Base-by-base conservation (phyloP, 2,888 invertebrate genomes). In the Pachydiplax longipennis region DNA sequence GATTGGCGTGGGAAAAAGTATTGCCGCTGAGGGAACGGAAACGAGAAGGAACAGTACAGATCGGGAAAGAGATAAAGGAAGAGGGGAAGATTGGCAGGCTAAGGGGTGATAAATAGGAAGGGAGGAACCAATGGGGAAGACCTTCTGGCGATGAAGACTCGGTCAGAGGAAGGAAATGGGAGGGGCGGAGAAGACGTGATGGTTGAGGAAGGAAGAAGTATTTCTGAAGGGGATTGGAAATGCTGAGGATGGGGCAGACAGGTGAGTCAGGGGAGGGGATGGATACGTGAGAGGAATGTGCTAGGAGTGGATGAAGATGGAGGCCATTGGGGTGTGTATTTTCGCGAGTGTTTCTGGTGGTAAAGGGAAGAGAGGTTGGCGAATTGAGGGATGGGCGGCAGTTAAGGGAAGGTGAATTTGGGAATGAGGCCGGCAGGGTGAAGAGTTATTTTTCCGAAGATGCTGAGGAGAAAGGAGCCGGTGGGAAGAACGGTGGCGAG, bases 201-300 rank as follows among this genome's bases (percentile, higher is more conserved):
- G 58, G 25, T n/a, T 3, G 82, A 48, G 82, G 31, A 53, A 31
- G 83, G 6, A 53, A 13, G 53, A 58, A 31, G 83, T 48, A 31
- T 58, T 44, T 48, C 25, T 25, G 53, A 4, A n/a, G 25, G 25
- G 58, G 53, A 10, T 18, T 44, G 13, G 44, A 25, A 48, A 82
- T 15, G 25, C n/a, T 44, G 48, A 48, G 31, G 25, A 0, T 12
- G 35, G 40, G 58, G 15, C 12, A 53, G 83, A 18, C 12, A 35
- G 18, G 31, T 22, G 8, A n/a, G 82, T n/a, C n/a, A n/a, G 25
- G 31, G 53, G 53, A 31, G 25, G 53, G 31, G 61, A 35, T 18
- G 18, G 61, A 31, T 87, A 87, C 87, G 87, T 87, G 87, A 87
- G 87, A 87, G 61, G 87, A 87, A 87, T 87, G 15, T 31, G 31